phyloP scores from a whole-genome alignment of 1,140 invertebrate species.

The Drosophila arawakana region DNA sequence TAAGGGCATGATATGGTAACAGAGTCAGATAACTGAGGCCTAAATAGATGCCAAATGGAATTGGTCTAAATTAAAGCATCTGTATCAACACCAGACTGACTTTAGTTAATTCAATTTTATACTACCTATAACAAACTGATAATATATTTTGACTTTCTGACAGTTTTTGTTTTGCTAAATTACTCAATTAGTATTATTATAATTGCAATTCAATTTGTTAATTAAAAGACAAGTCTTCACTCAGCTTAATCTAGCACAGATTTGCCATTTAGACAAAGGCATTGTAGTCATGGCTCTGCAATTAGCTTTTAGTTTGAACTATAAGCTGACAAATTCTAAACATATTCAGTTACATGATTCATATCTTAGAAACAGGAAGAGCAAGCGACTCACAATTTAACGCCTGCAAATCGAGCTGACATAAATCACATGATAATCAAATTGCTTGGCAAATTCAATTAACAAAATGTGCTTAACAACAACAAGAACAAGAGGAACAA shows the following conservation, averaged over 20 bases:
- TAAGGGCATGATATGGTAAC: no score
- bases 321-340: background rate
- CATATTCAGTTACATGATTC: background rate
- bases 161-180: no score
- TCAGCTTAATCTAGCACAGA: background rate
- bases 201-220: background rate
- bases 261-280: background rate
- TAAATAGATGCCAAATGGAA: no score
- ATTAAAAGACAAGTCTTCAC: background rate
- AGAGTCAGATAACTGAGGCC: no score
- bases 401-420: constrained; percentile 24
- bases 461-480: constrained; percentile 58
- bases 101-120: no score
- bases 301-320: background rate
- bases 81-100: no score
- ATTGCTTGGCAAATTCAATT: constrained; percentile 64
- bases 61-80: no score
- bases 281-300: background rate
- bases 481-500: constrained; percentile 1
- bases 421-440: constrained; percentile 79
- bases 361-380: background rate
- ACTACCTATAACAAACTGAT: no score
- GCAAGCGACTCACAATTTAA: constrained; percentile 27
- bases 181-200: no score
- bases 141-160: background rate